Evolutionary conservation across 2,797 vertebrate species (phyloP).

Genomic region (Aselliscus stoliczkanus): DNA sequence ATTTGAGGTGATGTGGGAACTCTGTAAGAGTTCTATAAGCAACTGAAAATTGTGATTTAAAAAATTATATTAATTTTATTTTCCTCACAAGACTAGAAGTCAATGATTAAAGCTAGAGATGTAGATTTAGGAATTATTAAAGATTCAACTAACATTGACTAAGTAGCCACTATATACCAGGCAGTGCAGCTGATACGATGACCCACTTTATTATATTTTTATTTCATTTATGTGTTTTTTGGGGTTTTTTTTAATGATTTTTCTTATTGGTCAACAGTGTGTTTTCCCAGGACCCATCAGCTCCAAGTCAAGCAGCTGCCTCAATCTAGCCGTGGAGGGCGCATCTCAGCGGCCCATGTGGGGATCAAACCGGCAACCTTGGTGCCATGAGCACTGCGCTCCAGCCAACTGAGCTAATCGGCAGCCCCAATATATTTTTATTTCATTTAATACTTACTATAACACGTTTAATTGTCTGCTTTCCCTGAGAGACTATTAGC

Average conservation of each 20-base stretch:
- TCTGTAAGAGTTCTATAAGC: background rate
- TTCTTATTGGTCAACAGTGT: too few relatives aligned
- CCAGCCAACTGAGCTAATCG: too few relatives aligned
- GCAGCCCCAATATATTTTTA: background rate
- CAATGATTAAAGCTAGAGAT: conserved; percentile 17
- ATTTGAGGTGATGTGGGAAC: background rate
- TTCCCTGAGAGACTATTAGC: background rate
- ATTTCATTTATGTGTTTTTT: too few relatives aligned
- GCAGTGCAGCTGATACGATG: background rate
- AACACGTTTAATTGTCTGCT: background rate
- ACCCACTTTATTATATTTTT: background rate
- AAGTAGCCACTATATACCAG: background rate
- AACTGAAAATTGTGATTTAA: background rate
- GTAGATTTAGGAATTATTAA: background rate
- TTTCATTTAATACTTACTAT: background rate
- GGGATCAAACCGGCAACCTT: too few relatives aligned
- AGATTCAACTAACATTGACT: conserved; percentile 3
- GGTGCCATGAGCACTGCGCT: too few relatives aligned
- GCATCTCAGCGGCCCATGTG: too few relatives aligned
- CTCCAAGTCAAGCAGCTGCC: too few relatives aligned
- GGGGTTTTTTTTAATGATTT: too few relatives aligned
- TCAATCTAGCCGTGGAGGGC: too few relatives aligned
- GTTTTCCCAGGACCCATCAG: too few relatives aligned
- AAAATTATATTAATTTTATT: background rate
- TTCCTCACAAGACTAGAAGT: conserved; percentile 20